Evolutionary conservation across 2,113 vertebrate species (phyloP), one percentile per base, ranked within the genome.

Genomic region (Ginglymostoma cirratum): DNA sequence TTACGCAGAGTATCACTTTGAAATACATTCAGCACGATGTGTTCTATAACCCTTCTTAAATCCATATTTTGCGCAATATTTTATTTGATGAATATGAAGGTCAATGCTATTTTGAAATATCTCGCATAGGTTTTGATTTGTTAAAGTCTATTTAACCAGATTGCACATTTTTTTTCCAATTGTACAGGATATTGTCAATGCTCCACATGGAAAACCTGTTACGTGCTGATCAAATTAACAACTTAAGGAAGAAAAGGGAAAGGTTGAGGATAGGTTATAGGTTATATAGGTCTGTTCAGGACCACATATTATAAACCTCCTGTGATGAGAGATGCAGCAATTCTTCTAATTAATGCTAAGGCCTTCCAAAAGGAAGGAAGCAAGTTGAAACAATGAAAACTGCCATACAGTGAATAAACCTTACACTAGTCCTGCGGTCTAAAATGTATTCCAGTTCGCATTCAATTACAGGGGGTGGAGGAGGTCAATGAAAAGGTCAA

Each of bases 401-500:
- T 34, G 45, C 45, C 24, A 52, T 34, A 95, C 27, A 19, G 45
- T 76, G 94, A 69, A 95, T 17, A 45, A 52, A 76, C 69, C 45
- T 95, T 72, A 52, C 69, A 72, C 67, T 27, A 17, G 24, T 48
- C 69, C 69, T 14, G 45, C 8, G 5, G 61, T 42, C 94, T 69
- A n/a, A 94, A 70, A 67, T 69, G 2, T 7, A 70, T 42, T 67
- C 67, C n/a, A 94, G 67, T 69, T 70, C 65, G 96, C 97, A 96
- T 96, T 96, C 95, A 96, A 96, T 65, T 34, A 10, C n/a, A 19
- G 89, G 52, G 89, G 96, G 30, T 69, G 95, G 95, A 96, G 96
- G 96, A 96, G 96, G 96, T 96, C 96, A 96, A 42, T 96, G 97
- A 97, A 97, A 97, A 97, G 97, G 97, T 97, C 97, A 97, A 97